These are phyloP conservation scores for Sthenelais limicola DNA, from an alignment of 2,888 invertebrate genomes.

Conservation along the genomic window DNA sequence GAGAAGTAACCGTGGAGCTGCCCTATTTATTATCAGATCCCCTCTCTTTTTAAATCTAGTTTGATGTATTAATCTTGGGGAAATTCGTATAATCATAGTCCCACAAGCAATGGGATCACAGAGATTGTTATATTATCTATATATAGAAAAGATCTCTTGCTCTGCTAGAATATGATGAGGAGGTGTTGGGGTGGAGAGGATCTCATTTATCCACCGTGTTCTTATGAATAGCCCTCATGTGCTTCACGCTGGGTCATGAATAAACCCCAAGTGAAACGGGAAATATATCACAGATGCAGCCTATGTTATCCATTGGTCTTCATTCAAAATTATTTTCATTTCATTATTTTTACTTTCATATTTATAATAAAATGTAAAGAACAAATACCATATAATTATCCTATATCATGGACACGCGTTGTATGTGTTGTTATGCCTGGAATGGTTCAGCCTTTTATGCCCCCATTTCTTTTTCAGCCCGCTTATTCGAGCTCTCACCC, in stretches of 20 bases:
- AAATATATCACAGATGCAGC: constrained; percentile 39
- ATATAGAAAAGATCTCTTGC: too few relatives aligned
- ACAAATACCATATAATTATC: constrained; percentile 31
- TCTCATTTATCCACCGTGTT: constrained; percentile 13
- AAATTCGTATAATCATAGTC: too few relatives aligned
- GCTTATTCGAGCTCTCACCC: too few relatives aligned
- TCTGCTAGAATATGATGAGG: too few relatives aligned
- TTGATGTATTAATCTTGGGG: too few relatives aligned
- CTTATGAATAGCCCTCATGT: constrained; percentile 14
- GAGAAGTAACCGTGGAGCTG: too few relatives aligned
- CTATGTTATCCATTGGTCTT: constrained; percentile 35
- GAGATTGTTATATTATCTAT: too few relatives aligned
- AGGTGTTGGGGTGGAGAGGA: neutral
- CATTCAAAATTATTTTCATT: constrained; percentile 34
- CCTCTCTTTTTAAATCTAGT: too few relatives aligned
- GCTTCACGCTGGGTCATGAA: neutral
- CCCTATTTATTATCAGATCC: too few relatives aligned
- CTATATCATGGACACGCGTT: constrained; percentile 26
- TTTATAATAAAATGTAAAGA: constrained; percentile 38
- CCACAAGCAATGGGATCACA: too few relatives aligned
- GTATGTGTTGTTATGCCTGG: constrained; percentile 24
- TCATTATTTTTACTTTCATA: constrained; percentile 22
- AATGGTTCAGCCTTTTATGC: constrained; percentile 19
- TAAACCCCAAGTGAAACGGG: constrained; percentile 18
- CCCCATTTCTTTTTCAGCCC: constrained; percentile 26